Percentiles rank a stretch among this genome's conserved stretches.
Evolutionary conservation across 2,113 vertebrate genomes (phyloP).

Genomic region (Bos taurus): DNA sequence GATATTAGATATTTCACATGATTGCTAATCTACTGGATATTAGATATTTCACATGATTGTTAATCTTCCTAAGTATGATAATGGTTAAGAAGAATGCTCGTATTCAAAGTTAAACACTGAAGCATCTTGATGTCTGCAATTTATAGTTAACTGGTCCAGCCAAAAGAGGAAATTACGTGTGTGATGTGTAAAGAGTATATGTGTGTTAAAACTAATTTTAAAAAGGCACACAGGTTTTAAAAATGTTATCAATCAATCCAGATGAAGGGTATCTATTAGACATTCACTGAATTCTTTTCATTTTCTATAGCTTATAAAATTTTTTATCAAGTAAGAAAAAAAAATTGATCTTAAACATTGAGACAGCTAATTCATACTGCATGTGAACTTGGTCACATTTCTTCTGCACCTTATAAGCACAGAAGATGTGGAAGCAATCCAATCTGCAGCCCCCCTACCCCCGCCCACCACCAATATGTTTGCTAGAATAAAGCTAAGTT

Average conservation of each 20-base stretch:
- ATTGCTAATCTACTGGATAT: background rate
- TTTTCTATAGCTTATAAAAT: background rate
- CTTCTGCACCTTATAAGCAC: background rate
- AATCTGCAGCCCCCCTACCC: accelerated
- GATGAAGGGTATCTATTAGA: background rate
- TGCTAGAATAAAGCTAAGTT: background rate
- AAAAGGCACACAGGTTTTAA: background rate
- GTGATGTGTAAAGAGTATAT: background rate
- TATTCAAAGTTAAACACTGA: background rate
- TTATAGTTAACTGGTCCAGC: background rate
- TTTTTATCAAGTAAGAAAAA: background rate
- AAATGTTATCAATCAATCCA: background rate
- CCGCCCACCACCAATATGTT: background rate
- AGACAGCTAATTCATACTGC: background rate
- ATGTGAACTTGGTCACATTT: background rate
- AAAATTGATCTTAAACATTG: background rate
- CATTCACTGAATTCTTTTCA: background rate
- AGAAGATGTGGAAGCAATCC: background rate
- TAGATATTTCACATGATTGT: background rate
- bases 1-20: background rate
- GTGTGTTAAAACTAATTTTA: background rate
- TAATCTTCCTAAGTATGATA: background rate
- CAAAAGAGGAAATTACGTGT: background rate
- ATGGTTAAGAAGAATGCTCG: background rate
- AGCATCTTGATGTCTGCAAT: background rate